Evolutionary conservation across 1,140 invertebrate species (phyloP).

Genomic region (Melitaea cinxia): DNA sequence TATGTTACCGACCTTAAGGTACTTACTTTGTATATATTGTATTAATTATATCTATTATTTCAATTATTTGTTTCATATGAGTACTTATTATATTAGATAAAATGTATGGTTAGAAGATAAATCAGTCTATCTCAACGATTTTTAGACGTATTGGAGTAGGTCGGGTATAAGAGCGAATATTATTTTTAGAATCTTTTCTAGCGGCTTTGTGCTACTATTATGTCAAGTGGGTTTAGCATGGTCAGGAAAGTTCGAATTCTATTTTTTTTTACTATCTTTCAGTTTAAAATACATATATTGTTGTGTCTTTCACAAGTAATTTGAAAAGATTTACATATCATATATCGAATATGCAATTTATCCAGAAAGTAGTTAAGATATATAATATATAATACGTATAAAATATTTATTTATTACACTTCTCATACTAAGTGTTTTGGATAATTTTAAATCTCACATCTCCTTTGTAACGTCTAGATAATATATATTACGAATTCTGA

Average conservation of each 20-base stretch:
- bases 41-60: neutral
- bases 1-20: neutral
- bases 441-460: too few relatives aligned
- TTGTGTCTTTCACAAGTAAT: too few relatives aligned
- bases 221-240: constrained; percentile 38
- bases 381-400: too few relatives aligned
- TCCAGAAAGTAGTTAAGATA: too few relatives aligned
- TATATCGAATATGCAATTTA: too few relatives aligned
- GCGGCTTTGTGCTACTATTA: constrained; percentile 41
- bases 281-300: too few relatives aligned
- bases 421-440: too few relatives aligned
- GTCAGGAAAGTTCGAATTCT: constrained; percentile 33
- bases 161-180: constrained; percentile 33
- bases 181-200: constrained; percentile 40
- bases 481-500: too few relatives aligned
- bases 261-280: constrained; percentile 21
- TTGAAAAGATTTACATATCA: too few relatives aligned
- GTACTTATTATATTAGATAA: neutral
- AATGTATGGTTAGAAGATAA: constrained; percentile 7
- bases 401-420: too few relatives aligned
- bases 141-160: constrained; percentile 28
- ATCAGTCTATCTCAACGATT: constrained; percentile 23
- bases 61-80: neutral
- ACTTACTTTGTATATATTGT: too few relatives aligned
- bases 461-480: too few relatives aligned